Percentiles rank a stretch among this genome's conserved stretches.
Conservation (phyloP, 2,113 vertebrate species). For the Silurus meridionalis region DNA sequence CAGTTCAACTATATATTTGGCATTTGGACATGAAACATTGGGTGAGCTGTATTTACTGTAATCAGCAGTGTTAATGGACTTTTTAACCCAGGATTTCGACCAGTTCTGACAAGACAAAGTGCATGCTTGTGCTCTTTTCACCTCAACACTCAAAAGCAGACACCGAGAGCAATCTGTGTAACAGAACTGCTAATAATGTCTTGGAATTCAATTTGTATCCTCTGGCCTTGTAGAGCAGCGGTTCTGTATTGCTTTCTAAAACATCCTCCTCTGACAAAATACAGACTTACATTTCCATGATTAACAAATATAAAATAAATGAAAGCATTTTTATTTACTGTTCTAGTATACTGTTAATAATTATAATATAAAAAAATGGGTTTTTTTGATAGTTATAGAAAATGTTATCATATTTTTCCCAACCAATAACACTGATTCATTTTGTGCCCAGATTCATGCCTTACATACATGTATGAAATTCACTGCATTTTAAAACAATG, state of each 20-base stretch:
- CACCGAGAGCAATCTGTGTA: neutral
- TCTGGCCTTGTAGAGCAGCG: neutral
- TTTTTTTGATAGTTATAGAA: neutral
- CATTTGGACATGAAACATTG: neutral
- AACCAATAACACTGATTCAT: neutral
- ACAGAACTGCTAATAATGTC: neutral
- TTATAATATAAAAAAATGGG: neutral
- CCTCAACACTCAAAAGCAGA: neutral
- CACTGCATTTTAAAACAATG: neutral
- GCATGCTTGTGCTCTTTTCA: neutral
- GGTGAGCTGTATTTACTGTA: neutral
- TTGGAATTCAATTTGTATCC: neutral
- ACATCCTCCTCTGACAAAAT: neutral
- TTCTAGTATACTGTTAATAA: neutral
- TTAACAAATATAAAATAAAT: neutral
- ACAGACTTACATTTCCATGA: neutral
- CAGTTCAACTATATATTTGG: neutral
- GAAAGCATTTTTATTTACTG: neutral
- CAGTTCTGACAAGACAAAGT: neutral
- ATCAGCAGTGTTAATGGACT: neutral
- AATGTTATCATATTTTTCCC: neutral
- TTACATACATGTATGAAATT: too few relatives aligned
- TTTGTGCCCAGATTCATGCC: neutral
- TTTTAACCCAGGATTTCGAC: neutral
- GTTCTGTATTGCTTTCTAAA: neutral